These are phyloP conservation scores for Metalampra italica DNA, from an alignment of 2,888 invertebrate genomes.

Conservation along the genomic window DNA sequence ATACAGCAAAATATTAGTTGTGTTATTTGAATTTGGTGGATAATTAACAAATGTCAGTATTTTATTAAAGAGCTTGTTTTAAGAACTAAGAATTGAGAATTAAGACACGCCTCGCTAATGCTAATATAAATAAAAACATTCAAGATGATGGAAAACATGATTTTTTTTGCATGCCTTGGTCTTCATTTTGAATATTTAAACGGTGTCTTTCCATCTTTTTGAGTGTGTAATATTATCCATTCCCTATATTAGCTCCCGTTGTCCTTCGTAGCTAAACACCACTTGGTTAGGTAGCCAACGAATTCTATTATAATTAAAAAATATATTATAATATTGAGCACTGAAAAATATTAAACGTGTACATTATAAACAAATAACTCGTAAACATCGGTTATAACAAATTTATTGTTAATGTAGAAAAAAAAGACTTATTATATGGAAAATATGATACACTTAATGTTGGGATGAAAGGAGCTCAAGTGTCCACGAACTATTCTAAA, in stretches of 20 bases:
- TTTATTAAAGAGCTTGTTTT: too few relatives aligned
- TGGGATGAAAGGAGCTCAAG: constrained; percentile 31
- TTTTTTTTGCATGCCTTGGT: not conserved
- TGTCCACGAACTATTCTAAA: constrained; percentile 71
- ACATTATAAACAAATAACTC: constrained; percentile 52
- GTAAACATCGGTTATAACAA: constrained; percentile 50
- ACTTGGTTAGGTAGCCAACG: constrained; percentile 74
- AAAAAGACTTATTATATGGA: constrained; percentile 66
- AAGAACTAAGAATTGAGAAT: not conserved
- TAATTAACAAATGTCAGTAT: too few relatives aligned
- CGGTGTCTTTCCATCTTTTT: constrained; percentile 1
- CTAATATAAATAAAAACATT: not conserved
- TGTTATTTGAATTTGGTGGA: too few relatives aligned
- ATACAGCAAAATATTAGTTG: constrained; percentile 17
- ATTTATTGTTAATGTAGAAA: constrained; percentile 72
- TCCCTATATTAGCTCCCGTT: constrained; percentile 60
- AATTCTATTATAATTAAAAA: constrained; percentile 54
- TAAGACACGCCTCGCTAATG: constrained; percentile 1
- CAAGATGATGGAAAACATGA: not conserved
- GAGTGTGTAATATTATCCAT: constrained; percentile 47
- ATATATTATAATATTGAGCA: constrained; percentile 66
- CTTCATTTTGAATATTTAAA: too few relatives aligned
- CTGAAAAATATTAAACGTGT: constrained; percentile 67
- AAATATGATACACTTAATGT: constrained; percentile 20
- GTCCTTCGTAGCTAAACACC: constrained; percentile 58